Base-by-base conservation (phyloP, 2,113 vertebrate genomes). In the Semicossyphus pulcher region DNA sequence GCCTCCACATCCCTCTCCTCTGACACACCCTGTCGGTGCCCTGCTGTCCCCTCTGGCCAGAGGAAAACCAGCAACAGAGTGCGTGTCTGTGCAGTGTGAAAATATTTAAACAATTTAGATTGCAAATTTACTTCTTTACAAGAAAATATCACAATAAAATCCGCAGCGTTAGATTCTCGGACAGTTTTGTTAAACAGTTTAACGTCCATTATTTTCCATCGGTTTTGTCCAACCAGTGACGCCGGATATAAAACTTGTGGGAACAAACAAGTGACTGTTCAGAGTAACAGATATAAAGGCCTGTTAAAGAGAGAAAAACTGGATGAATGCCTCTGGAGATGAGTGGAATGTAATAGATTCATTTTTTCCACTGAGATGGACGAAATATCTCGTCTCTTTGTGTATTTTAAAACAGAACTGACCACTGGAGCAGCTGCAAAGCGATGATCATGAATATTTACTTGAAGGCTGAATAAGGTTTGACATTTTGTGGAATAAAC, bases 101-200 rank as follows among this genome's bases (percentile, higher is more conserved):
- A 20, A 29, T 42, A 74, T 80, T 83, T 15, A 34, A 83, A 76
- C 69, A 25, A 67, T 80, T 75, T 62, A 10, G 36, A 57, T 26
- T 29, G 7, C 41, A 51, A 48, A 10, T 18, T 56, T 34, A n/a
- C 15, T 8, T 26, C 5, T n/a, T n/a, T n/a, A 59, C 29, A 21
- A 16, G 68, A 26, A 71, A 36, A n/a, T n/a, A n/a, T 68, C 26
- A 10, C 37, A 45, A 9, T 39, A 7, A 54, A 31, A n/a, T n/a
- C 26, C 20, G 7, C 3, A 23, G 23, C 9, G n/a, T 47, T 6
- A 31, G n/a, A 29, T 16, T 51, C 8, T 31, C 28, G 42, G 21
- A 26, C n/a, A 51, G 52, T 37, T n/a, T 9, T 44, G 16, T 49
- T 28, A 9, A 16, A 11, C 29, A 45, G 18, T 47, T 26, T 28